Conservation (phyloP, 2,113 vertebrate species). For the Murina feae region DNA sequence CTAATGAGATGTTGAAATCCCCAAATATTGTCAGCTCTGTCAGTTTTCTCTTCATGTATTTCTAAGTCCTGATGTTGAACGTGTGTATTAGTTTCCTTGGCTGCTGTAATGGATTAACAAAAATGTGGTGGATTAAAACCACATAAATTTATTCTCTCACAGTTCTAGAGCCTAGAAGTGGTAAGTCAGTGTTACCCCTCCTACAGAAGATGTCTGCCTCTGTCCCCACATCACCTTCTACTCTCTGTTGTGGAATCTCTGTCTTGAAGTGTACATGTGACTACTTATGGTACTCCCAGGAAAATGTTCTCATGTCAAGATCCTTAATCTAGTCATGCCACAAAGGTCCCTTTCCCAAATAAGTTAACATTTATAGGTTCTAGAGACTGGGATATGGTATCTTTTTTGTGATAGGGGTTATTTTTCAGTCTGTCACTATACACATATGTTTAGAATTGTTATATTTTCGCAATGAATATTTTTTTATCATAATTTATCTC, state of each 20-base stretch:
- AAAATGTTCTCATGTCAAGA: neutral
- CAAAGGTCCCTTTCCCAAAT: neutral
- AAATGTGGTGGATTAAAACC: neutral
- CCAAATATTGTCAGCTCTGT: neutral
- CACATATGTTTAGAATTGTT: neutral
- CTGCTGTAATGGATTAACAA: neutral
- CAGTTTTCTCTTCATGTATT: neutral
- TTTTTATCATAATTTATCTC: neutral
- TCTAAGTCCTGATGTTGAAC: neutral
- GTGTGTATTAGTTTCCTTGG: neutral
- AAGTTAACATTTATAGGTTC: neutral
- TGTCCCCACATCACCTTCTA: neutral
- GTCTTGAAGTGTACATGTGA: neutral
- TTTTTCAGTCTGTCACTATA: neutral
- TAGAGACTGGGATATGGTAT: neutral
- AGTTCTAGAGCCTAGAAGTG: neutral
- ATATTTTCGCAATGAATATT: neutral
- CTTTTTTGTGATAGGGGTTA: rapidly evolving
- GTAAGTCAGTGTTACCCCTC: neutral
- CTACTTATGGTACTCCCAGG: neutral
- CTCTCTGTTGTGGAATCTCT: neutral
- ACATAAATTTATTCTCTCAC: neutral
- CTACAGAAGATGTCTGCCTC: neutral
- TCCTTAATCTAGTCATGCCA: neutral
- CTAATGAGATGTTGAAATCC: neutral